Conservation (phyloP, 2,888 invertebrate species). For the Gisinianus flammeolus region DNA sequence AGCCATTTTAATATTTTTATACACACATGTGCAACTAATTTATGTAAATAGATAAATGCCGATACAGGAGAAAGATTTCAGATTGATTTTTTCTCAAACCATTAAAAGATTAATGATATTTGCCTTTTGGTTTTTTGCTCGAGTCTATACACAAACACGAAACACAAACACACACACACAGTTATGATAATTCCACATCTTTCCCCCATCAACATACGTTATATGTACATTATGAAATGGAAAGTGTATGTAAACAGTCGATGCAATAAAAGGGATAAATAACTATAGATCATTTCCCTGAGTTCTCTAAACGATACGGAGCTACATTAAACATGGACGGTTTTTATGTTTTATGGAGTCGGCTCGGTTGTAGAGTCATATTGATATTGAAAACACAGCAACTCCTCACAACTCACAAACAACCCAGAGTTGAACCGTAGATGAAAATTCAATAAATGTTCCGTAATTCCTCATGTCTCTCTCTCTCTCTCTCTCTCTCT, state of each 20-base stretch:
- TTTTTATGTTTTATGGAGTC: slow-evolving; percentile 2
- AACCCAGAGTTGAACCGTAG: background rate
- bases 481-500: no score
- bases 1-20: background rate
- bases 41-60: no score
- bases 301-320: no score
- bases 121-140: background rate
- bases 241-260: background rate
- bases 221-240: background rate
- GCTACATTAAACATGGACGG: slow-evolving; percentile 4
- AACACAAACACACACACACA: no score
- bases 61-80: background rate
- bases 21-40: background rate
- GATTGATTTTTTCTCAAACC: background rate
- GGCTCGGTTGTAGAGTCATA: no score
- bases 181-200: background rate
- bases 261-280: background rate
- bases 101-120: background rate
- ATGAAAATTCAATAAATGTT: slow-evolving; percentile 26
- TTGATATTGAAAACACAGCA: background rate
- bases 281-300: background rate
- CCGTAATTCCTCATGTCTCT: slow-evolving; percentile 19
- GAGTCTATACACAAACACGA: no score
- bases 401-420: background rate
- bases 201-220: background rate